These are phyloP conservation scores for Drosophila pectinifera DNA, from an alignment of 1,140 invertebrate genomes.

Conservation along the genomic window DNA sequence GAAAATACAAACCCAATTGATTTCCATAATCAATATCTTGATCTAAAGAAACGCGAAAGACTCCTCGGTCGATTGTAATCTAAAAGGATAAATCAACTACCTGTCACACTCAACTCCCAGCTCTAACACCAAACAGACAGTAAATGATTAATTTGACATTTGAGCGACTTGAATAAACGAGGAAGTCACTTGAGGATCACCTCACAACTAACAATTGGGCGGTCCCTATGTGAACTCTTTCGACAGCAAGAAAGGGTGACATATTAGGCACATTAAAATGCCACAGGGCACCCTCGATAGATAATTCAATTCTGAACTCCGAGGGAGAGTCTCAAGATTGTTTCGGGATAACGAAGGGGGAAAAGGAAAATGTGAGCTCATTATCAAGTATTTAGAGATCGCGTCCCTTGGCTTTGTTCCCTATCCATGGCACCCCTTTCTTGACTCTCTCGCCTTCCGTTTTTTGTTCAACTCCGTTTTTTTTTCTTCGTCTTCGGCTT, in stretches of 20 bases:
- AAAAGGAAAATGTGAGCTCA: conserved; percentile 64
- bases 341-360: conserved; percentile 12
- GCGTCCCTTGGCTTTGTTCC: conserved; percentile 62
- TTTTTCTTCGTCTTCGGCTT: conserved; percentile 48
- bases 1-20: background rate
- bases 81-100: conserved; percentile 60
- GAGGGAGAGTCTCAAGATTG: conserved; percentile 27
- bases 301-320: conserved; percentile 69
- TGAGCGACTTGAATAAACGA: conserved; percentile 58
- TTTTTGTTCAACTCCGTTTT: conserved; percentile 45
- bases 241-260: conserved; percentile 51
- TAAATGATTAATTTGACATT: conserved; percentile 78
- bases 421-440: conserved; percentile 63
- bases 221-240: conserved; percentile 72
- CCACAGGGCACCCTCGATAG: conserved; percentile 62
- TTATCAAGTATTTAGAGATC: conserved; percentile 77
- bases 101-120: conserved; percentile 46
- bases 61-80: conserved; percentile 27
- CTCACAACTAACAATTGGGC: conserved; percentile 50
- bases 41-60: conserved; percentile 1
- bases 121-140: conserved; percentile 5
- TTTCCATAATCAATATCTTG: conserved; percentile 37
- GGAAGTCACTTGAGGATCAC: conserved; percentile 56
- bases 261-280: conserved; percentile 81
- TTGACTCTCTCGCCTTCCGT: conserved; percentile 52